Conservation (phyloP, 2,888 invertebrate genomes). For the Acronicta psi region DNA sequence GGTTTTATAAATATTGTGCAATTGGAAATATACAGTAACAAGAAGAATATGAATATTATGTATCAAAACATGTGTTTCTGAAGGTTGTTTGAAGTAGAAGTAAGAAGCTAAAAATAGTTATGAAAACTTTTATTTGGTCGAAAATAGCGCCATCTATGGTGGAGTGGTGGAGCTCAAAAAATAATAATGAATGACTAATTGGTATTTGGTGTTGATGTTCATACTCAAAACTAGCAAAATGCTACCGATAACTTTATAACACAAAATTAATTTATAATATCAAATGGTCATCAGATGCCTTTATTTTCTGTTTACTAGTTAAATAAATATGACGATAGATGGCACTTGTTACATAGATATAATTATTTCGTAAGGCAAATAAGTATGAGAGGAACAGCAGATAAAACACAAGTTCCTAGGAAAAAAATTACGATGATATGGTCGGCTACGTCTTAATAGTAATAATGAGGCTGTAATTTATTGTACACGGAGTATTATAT, state of each 20-base stretch:
- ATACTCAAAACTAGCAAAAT: neutral
- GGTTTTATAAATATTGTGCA: too few relatives aligned
- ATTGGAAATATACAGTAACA: too few relatives aligned
- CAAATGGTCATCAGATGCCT: too few relatives aligned
- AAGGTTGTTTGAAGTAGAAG: too few relatives aligned
- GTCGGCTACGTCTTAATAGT: constrained; percentile 4
- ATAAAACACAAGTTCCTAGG: constrained; percentile 1
- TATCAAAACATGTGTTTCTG: too few relatives aligned
- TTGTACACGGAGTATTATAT: constrained; percentile 6
- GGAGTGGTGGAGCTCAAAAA: too few relatives aligned
- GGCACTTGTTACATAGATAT: constrained; percentile 30
- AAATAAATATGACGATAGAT: constrained; percentile 27
- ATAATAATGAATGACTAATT: too few relatives aligned
- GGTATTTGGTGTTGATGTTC: too few relatives aligned
- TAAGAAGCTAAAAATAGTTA: too few relatives aligned
- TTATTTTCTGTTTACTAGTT: constrained; percentile 17
- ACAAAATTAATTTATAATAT: neutral
- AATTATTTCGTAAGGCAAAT: too few relatives aligned
- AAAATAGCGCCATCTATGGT: constrained; percentile 31
- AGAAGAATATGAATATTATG: too few relatives aligned
- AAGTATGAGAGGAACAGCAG: constrained; percentile 1
- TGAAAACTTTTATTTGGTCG: neutral
- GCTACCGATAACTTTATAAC: neutral
- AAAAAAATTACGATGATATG: neutral
- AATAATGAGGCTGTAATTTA: constrained; percentile 1